Conservation (phyloP, 2,797 vertebrate species). For the Cygnus olor region DNA sequence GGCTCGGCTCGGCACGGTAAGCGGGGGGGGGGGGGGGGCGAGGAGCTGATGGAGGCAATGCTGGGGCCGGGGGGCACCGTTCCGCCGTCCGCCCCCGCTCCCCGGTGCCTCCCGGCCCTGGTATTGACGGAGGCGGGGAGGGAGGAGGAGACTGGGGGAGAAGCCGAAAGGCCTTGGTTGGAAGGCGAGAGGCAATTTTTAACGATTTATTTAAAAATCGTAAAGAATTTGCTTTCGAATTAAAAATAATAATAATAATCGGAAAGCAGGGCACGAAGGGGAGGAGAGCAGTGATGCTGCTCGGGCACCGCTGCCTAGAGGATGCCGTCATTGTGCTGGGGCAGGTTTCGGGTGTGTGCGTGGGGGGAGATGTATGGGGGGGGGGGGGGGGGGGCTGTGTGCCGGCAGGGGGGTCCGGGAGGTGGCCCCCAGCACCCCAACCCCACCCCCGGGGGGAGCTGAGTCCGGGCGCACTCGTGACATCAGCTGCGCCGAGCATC, state of each 20-base stretch:
- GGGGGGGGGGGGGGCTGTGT: accelerated
- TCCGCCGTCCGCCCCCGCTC: background rate
- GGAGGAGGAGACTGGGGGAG: background rate
- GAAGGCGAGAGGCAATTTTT: background rate
- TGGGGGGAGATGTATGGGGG: accelerated
- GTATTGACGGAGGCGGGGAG: background rate
- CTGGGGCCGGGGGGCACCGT: background rate
- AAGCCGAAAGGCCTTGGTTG: background rate
- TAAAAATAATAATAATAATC: background rate
- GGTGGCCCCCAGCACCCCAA: background rate
- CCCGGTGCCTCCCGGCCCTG: background rate
- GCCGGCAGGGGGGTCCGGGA: background rate
- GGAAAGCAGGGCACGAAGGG: background rate
- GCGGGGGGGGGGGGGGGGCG: background rate
- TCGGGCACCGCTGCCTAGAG: background rate
- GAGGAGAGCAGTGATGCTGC: background rate
- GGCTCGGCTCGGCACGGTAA: slow-evolving; percentile 9
- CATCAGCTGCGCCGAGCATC: background rate
- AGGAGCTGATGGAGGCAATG: background rate
- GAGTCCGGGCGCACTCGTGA: background rate
- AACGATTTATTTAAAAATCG: background rate
- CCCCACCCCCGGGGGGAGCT: background rate
- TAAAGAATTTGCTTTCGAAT: background rate
- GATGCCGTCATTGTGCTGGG: background rate
- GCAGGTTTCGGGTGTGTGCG: background rate